Conservation (phyloP, 2,113 vertebrate species). For the Australoheros scitulus region DNA sequence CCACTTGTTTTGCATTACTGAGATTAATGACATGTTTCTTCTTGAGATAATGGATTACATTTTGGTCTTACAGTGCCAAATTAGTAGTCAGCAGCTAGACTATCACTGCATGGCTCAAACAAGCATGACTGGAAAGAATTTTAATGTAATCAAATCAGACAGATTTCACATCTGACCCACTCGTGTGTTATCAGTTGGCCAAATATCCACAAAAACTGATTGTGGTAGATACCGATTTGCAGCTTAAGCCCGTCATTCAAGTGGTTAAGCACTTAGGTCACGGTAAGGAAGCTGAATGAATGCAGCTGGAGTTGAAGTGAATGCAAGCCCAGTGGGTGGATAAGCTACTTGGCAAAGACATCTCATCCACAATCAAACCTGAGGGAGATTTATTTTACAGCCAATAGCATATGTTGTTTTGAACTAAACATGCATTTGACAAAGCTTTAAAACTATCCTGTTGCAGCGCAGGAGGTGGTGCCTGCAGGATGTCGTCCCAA, state of each 20-base stretch:
- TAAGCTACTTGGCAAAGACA: neutral
- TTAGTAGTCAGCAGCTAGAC: conserved; percentile 1
- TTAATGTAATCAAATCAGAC: neutral
- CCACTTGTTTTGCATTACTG: conserved; percentile 7
- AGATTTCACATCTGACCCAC: neutral
- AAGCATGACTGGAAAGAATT: neutral
- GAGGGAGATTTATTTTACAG: neutral
- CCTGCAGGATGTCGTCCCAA: neutral
- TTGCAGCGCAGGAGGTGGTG: neutral
- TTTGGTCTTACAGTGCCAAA: conserved; percentile 13
- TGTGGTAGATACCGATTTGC: neutral
- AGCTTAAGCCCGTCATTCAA: neutral
- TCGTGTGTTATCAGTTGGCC: neutral
- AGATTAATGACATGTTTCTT: conserved; percentile 27
- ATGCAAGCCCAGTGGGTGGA: neutral
- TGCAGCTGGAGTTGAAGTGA: conserved; percentile 18
- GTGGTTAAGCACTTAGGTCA: conserved; percentile 24
- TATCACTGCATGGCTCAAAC: neutral
- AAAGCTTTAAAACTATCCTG: neutral
- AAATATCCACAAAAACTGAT: neutral
- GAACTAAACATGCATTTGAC: neutral
- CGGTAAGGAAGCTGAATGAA: conserved; percentile 10
- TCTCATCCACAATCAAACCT: neutral
- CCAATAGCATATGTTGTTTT: neutral
- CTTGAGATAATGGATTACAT: conserved; percentile 14